phyloP scores from a whole-genome alignment of 2,113 vertebrate genomes.

The Gorilla gorilla region DNA sequence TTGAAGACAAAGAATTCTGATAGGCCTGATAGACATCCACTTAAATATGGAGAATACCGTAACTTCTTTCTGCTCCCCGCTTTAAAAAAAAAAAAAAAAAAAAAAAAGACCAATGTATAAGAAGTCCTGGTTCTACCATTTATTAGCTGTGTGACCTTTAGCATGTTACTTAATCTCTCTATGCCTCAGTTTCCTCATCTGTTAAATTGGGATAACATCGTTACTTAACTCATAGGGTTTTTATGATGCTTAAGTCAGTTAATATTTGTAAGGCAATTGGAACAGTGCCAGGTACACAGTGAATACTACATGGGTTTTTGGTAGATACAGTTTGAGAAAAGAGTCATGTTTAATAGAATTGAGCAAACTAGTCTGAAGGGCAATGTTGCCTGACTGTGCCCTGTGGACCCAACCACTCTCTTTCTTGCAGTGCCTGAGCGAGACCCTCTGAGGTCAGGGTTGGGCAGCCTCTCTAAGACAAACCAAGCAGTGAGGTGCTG shows the following conservation, averaged over 20 bases:
- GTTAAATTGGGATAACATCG: background rate
- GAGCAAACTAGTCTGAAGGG: background rate
- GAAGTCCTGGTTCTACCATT: background rate
- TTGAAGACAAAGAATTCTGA: too few species aligned
- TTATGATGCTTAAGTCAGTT: background rate
- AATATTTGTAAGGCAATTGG: background rate
- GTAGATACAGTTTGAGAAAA: background rate
- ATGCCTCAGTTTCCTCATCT: background rate
- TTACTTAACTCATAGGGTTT: background rate
- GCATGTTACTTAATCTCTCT: background rate
- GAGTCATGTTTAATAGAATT: background rate
- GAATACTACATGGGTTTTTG: background rate
- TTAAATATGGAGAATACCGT: background rate
- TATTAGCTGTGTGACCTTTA: background rate
- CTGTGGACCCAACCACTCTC: background rate
- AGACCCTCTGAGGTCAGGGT: background rate
- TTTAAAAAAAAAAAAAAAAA: background rate
- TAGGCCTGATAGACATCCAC: background rate
- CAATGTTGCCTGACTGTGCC: accelerated
- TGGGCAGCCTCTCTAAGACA: background rate
- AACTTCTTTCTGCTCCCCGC: background rate
- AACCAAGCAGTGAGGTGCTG: background rate
- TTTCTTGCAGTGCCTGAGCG: background rate
- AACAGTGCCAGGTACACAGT: background rate
- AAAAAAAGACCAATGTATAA: background rate